Evolutionary conservation across 2,113 vertebrate genomes (phyloP), one percentile per base, ranked within the genome.

Genomic region (Columba janthina): DNA sequence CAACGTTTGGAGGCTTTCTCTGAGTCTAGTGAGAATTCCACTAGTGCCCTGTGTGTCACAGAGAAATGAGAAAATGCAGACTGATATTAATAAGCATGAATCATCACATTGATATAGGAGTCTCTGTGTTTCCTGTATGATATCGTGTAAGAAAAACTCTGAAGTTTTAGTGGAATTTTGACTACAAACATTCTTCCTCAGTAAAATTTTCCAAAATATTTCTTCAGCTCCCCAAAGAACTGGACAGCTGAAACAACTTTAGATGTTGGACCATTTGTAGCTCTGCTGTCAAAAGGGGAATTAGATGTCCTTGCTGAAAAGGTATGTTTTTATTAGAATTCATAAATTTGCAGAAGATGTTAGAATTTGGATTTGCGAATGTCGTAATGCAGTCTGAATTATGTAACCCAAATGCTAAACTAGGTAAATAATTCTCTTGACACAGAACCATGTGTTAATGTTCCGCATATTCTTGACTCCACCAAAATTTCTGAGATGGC

Each of bases 171-270:
- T 78, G 19, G 75, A 15, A 40, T 32, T 84, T 92, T 69, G 40
- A 22, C 66, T 85, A 25, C 29, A 85, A 82, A 5, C 9, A 10
- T 93, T 93, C 28, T 56, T 89, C 51, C 64, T 88, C 79, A 57
- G 79, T 56, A 44, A 4, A 53, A 58, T 69, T 67, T 91, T 81
- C 65, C 14, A 67, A 93, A 95, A 89, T 57, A 40, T 38, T 74
- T 95, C 67, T 74, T 77, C 74, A 97, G 97, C 11, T 79, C 88
- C 38, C 88, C 97, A 21, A 79, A 44, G 73, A 97, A 97, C 61
- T 98, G 98, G 98, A 98, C 98, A 11, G 92, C 85, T 6, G 98
- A 98, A 96, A 98, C 96, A 24, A 90, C 72, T 2, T 96, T 98
- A 87, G 98, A 98, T 78, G 40, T 98, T 75, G 98, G 97, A 64